Evolutionary conservation across 2,113 vertebrate genomes (phyloP).

Genomic region (Procapra przewalskii): DNA sequence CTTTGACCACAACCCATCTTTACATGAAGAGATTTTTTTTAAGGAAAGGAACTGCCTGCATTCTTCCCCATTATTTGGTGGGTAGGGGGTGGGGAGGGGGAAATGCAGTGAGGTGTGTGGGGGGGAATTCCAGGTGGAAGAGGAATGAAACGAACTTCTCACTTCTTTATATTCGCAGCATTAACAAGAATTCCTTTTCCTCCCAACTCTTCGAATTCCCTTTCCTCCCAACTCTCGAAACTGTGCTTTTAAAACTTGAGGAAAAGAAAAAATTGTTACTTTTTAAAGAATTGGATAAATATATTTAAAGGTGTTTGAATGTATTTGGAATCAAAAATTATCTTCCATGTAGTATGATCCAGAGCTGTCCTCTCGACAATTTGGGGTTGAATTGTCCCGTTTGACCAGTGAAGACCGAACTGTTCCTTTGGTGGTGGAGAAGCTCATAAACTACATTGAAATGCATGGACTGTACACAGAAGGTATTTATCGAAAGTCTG

Average conservation of each 20-base stretch:
- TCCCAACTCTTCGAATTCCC: neutral
- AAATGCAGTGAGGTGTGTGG: neutral
- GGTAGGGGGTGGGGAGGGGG: neutral
- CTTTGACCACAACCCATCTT: neutral
- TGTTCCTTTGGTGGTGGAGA: constrained; percentile 94
- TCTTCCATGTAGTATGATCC: constrained; percentile 87
- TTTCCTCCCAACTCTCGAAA: neutral
- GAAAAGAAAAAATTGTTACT: constrained; percentile 22
- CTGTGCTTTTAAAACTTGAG: neutral
- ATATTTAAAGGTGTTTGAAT: constrained; percentile 37
- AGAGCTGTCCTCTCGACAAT: constrained; percentile 93
- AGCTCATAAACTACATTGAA: constrained; percentile 98
- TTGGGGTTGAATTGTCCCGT: constrained; percentile 94
- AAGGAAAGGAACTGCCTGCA: neutral
- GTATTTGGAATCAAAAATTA: neutral
- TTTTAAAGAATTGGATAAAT: constrained; percentile 1
- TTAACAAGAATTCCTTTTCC: neutral
- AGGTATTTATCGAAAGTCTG: constrained; percentile 97
- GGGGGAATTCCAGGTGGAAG: neutral
- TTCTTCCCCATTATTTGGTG: neutral
- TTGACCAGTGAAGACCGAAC: constrained; percentile 93
- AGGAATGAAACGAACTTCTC: neutral
- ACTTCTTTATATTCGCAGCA: neutral
- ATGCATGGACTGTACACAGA: constrained; percentile 98
- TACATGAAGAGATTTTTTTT: neutral